Percentiles rank a stretch among this genome's conserved stretches.
Evolutionary conservation across 64 coral and sea anemone genomes (phyloP).

Genomic region (Acropora yongei): DNA sequence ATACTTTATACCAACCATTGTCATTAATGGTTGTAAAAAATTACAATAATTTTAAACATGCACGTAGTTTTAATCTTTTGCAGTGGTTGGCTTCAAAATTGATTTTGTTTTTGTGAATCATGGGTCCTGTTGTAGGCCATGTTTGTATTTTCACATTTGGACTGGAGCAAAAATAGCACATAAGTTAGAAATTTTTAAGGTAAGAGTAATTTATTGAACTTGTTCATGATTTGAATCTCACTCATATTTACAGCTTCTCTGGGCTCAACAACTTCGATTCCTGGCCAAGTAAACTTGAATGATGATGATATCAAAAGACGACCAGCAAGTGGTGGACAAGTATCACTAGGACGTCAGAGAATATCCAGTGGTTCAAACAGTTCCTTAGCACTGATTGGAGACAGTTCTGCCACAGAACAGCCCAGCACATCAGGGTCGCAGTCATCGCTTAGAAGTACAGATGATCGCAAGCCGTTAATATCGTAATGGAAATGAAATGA

Average conservation of each 20-base stretch:
- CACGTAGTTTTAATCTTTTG: too few species aligned
- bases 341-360: not conserved
- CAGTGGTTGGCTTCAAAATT: too few species aligned
- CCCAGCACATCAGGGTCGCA: conserved; percentile 27
- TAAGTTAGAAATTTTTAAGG: too few species aligned
- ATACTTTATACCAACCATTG: too few species aligned
- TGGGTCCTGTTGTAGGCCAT: too few species aligned
- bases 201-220: too few species aligned
- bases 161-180: too few species aligned
- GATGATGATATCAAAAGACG: not conserved
- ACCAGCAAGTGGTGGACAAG: not conserved
- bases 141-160: too few species aligned
- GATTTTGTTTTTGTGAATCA: too few species aligned
- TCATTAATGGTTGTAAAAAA: too few species aligned
- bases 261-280: conserved; percentile 60
- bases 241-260: conserved; percentile 40
- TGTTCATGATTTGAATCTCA: not conserved
- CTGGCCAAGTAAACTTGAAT: conserved; percentile 66
- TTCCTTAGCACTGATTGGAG: conserved; percentile 34
- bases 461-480: conserved; percentile 38
- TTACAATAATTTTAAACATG: too few species aligned
- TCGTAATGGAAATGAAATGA: not conserved
- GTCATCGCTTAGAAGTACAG: conserved; percentile 33
- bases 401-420: conserved; percentile 34
- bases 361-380: not conserved